Evolutionary conservation across 2,888 invertebrate species (phyloP), one percentile per base, ranked within the genome.

Genomic region (Eledone cirrhosa): DNA sequence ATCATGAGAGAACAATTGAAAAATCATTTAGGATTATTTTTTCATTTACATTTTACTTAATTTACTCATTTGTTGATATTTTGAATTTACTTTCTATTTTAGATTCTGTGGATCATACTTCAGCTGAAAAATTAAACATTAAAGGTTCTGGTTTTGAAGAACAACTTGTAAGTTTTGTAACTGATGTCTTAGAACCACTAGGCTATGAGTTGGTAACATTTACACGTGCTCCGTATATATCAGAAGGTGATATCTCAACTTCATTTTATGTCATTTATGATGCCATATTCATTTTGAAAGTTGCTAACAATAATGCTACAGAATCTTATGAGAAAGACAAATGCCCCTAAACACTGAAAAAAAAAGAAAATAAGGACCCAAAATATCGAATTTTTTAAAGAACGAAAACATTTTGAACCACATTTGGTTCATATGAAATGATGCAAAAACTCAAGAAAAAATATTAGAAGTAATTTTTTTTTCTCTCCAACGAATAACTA

Each of bases 191-290:
- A 33, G 92, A 93, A 81, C 94, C 94, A 0, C 91, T 93, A 77
- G 95, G 95, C 5, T 96, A 96, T 90, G 92, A 93, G 79, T 93
- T 98, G 65, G 93, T 94, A 75, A 93, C 94, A 8, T 99, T 98
- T 96, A 94, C 96, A 19, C 94, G 96, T 86, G 94, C 97, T 67
- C 99, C 99, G 0, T 99, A 99, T 90, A 92, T 99, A 63, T 99
- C 98, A 91, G 98, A 99, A 91, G 99, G 99, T 0, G 98, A 99
- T 91, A 93, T 98, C 83, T 93, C 94, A 75, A 96, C 90, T 77
- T 91, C 92, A 14, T 92, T 91, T 92, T 98, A 97, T 91, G 96
- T 96, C 94, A 93, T 98, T 77, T 94, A 95, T 86, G 98, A 98
- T 91, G 95, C 95, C 33, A 92, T 98, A n/a, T 96, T 97, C 89